Conservation (phyloP, 2,113 vertebrate species). For the Megatriorchis doriae region DNA sequence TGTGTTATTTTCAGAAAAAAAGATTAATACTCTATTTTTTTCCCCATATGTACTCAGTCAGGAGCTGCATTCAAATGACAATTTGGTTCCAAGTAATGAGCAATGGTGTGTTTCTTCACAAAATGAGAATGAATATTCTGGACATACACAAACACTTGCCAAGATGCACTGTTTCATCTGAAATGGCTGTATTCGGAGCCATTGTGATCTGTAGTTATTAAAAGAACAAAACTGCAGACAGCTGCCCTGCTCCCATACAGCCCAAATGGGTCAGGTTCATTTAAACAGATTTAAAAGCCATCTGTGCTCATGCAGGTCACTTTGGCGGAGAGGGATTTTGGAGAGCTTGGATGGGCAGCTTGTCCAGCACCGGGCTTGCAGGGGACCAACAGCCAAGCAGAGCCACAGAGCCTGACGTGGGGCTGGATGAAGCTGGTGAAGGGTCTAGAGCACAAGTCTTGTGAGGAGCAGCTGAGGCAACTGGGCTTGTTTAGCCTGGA, state of each 20-base stretch:
- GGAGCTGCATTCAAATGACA: neutral
- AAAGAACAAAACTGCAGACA: neutral
- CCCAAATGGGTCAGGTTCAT: neutral
- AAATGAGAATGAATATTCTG: neutral
- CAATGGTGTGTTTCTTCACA: neutral
- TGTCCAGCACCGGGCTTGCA: neutral
- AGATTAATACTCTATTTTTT: neutral
- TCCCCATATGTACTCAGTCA: neutral
- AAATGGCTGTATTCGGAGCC: neutral
- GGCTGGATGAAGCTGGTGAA: neutral
- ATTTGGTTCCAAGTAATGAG: neutral
- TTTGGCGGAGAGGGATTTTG: neutral
- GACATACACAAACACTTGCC: neutral
- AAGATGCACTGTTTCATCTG: neutral
- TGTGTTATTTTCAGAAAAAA: neutral
- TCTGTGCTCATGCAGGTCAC: neutral
- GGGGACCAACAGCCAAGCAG: neutral
- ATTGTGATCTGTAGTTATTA: neutral
- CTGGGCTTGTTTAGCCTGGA: neutral
- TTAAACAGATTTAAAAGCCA: neutral
- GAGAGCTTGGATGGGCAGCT: neutral
- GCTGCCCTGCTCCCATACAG: neutral
- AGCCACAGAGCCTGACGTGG: neutral
- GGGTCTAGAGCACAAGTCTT: neutral
- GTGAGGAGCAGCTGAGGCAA: rapidly evolving